phyloP scores from a whole-genome alignment of 2,113 vertebrate genomes.

The Motacilla alba region DNA sequence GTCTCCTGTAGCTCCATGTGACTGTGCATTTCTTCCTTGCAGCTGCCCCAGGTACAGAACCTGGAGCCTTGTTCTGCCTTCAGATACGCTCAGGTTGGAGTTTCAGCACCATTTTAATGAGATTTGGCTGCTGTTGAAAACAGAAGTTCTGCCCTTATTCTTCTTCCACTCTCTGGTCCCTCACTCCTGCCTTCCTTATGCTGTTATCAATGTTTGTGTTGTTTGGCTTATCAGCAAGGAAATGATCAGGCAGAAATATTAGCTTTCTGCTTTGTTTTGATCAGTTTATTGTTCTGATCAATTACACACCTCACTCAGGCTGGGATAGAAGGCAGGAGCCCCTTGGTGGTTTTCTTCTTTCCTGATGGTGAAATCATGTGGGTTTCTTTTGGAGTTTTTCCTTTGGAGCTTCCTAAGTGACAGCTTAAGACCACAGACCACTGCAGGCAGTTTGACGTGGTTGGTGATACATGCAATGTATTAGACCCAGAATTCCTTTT shows the following conservation, averaged over 20 bases:
- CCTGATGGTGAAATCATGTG: background rate
- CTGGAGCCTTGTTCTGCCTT: background rate
- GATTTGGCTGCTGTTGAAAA: background rate
- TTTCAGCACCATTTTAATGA: background rate
- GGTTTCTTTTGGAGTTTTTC: background rate
- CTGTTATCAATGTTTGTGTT: background rate
- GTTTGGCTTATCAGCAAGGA: background rate
- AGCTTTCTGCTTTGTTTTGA: background rate
- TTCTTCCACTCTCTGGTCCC: background rate
- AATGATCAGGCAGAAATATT: background rate
- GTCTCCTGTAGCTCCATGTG: background rate
- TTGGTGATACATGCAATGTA: background rate
- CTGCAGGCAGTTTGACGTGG: background rate
- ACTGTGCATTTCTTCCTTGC: background rate
- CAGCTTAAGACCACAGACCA: background rate
- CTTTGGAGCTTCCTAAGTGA: background rate
- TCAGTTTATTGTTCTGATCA: background rate
- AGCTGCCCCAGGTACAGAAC: background rate
- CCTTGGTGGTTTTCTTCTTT: background rate
- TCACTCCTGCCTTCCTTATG: background rate
- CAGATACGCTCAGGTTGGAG: background rate
- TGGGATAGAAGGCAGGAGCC: background rate
- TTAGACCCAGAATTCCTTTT: background rate
- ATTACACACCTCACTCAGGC: background rate
- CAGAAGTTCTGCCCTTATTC: background rate